Evolutionary conservation across 2,797 vertebrate genomes (phyloP).

Genomic region (Scarus forsteni): DNA sequence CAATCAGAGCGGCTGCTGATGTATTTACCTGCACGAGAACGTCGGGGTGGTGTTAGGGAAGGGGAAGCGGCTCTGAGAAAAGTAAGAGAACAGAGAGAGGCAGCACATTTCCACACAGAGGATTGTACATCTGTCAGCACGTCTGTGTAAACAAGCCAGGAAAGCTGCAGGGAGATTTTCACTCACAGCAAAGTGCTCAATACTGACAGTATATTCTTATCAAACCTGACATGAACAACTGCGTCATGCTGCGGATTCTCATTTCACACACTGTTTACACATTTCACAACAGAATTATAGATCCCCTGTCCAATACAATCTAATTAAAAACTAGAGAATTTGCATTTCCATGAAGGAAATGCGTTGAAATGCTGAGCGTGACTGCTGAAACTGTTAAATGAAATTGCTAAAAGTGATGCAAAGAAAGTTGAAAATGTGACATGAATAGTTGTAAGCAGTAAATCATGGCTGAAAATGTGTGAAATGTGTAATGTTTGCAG

Average conservation of each 20-base stretch:
- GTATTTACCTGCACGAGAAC: slow-evolving; percentile 53
- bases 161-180: slow-evolving; percentile 52
- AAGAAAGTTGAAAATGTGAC: too few species aligned
- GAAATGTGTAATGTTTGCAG: too few species aligned
- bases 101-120: slow-evolving; percentile 30
- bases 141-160: slow-evolving; percentile 31
- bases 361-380: too few species aligned
- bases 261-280: slow-evolving; percentile 32
- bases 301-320: slow-evolving; percentile 5
- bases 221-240: slow-evolving; percentile 42
- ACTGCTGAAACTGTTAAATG: too few species aligned
- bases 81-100: slow-evolving; percentile 11
- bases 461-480: too few species aligned
- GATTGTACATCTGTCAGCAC: slow-evolving; percentile 54
- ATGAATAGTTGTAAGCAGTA: too few species aligned
- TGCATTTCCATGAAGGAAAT: too few species aligned
- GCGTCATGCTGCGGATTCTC: slow-evolving; percentile 34
- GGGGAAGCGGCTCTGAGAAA: slow-evolving; percentile 15
- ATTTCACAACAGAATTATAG: not conserved
- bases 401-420: too few species aligned
- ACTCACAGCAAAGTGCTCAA: slow-evolving; percentile 26
- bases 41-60: slow-evolving; percentile 14
- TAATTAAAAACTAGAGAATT: too few species aligned
- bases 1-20: slow-evolving; percentile 39
- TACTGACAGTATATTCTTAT: slow-evolving; percentile 43